Base-by-base conservation (phyloP, 2,888 invertebrate species). In the Melinaea menophilus region DNA sequence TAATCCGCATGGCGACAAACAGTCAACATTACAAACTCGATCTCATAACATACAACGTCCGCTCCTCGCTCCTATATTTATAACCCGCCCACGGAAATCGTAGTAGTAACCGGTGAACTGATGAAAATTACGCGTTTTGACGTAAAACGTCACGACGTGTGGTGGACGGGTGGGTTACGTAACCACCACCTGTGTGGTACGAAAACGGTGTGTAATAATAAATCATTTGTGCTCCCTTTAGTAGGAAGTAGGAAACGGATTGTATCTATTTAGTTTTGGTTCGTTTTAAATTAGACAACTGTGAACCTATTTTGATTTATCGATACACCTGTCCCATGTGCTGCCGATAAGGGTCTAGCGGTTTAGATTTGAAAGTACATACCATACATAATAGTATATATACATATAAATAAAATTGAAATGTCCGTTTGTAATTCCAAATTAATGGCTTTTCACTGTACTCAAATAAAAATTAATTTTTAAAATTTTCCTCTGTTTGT, bases 151-250 rank as follows among this genome's bases (percentile, higher is more conserved):
- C 62, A 45, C 62, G 62, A 62, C 55, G 35, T 57, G 47, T 58
- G 60, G 47, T 58, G 60, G 58, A 9, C 57, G 9, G 13, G 22
- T 67, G 9, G 13, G 22, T 67, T 67, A 65, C 63, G 63, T 61
- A 65, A 67, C 5, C 9, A 31, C 5, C 37, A 45, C 56, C 34
- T 35, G 31, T 31, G 31, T 13, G 13, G 22, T 22, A 22, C 5
- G 51, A 22, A 13, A 2, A 2, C 7, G 51, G 22, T 51, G 51
- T 51, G 55, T 65, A 65, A 67, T 67, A 59, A 65, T 67, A 65
- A 67, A 67, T 67, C 63, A 67, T 67, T 67, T 65, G 60, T 55
- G 31, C 51, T 62, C 41, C 57, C 56, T 56, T 63, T 60, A 56
- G 56, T 57, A 55, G 55, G 64, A 58, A 58, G 58, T 58, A 64